phyloP scores from a whole-genome alignment of 2,888 invertebrate species.

The Lypha dubia region DNA sequence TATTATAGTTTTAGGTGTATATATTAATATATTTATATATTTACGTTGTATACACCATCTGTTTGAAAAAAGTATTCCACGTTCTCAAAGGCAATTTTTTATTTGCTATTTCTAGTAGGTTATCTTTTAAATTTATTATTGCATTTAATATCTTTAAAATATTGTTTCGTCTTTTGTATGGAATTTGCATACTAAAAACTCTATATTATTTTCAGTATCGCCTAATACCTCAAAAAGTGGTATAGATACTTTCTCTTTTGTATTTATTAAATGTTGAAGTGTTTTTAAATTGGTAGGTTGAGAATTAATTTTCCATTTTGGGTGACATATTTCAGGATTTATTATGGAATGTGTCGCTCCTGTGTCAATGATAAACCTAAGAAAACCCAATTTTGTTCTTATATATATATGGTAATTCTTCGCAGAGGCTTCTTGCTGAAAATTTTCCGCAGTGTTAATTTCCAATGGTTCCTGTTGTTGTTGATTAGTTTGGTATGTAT shows the following conservation, averaged over 20 bases:
- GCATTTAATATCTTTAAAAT: neutral
- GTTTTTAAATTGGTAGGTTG: neutral
- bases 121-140: neutral
- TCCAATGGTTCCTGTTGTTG: neutral
- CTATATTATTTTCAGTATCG: neutral
- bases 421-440: neutral
- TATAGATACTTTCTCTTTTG: neutral
- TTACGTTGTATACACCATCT: neutral
- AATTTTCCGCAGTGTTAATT: conserved; percentile 3
- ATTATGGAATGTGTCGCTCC: conserved; percentile 1
- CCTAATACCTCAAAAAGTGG: neutral
- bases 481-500: neutral
- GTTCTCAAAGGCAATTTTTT: neutral
- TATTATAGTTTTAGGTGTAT: too few relatives aligned
- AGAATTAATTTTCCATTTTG: neutral
- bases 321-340: neutral
- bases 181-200: neutral
- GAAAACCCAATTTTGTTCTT: neutral
- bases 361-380: conserved; percentile 1
- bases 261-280: neutral
- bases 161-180: neutral
- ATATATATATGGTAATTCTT: conserved; percentile 25
- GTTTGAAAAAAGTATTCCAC: conserved; percentile 24
- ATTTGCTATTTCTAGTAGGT: neutral
- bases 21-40: too few relatives aligned